A percentile compares a stretch with the other conserved stretches of the same genome.
These are phyloP conservation scores for Eufriesea mexicana DNA, from an alignment of 1,140 invertebrate species.

Conservation along the genomic window DNA sequence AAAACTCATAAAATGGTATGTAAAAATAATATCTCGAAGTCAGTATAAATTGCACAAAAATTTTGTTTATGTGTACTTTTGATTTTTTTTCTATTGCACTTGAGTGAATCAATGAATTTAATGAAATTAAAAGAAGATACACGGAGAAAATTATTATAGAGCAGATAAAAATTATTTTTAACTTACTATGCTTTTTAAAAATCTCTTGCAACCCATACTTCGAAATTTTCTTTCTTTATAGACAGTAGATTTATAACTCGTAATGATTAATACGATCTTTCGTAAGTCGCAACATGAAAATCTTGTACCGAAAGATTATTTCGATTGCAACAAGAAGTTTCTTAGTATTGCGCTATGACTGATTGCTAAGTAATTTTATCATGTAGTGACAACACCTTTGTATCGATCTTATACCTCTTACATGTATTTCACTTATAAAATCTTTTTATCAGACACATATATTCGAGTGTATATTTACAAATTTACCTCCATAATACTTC, in stretches of 20 bases:
- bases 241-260: constrained; percentile 21
- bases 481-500: neutral
- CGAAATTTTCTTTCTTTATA: neutral
- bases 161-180: neutral
- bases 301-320: neutral
- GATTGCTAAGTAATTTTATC: constrained; percentile 75
- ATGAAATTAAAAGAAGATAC: neutral
- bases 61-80: neutral
- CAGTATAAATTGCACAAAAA: neutral
- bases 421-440: constrained; percentile 81
- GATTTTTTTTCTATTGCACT: neutral
- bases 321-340: constrained; percentile 42
- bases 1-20: neutral
- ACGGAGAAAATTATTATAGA: neutral
- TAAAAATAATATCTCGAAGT: neutral
- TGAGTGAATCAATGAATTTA: neutral
- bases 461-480: neutral
- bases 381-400: constrained; percentile 79
- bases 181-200: constrained; percentile 7
- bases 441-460: constrained; percentile 77
- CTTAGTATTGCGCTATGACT: constrained; percentile 48
- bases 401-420: constrained; percentile 80
- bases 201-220: neutral
- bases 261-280: constrained; percentile 36
- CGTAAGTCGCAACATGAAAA: constrained; percentile 19